Conservation (phyloP, 2,888 invertebrate species). For the Caradrina kadenii region DNA sequence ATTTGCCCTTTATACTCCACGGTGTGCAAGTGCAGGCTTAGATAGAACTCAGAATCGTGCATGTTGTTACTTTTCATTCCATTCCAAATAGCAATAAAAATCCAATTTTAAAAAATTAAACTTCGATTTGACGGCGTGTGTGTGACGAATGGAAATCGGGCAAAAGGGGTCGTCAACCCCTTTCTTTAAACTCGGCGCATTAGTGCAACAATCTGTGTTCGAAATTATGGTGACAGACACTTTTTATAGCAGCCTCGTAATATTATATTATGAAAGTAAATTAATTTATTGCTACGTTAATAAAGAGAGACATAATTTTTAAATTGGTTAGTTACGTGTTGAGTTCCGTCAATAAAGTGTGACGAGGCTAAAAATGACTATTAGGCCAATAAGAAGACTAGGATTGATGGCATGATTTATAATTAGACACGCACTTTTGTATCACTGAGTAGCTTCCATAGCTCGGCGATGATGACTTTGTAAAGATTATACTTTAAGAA, state of each 20-base stretch:
- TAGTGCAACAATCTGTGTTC: slow-evolving; percentile 88
- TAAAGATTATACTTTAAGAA: slow-evolving; percentile 8
- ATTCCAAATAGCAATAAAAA: slow-evolving; percentile 83
- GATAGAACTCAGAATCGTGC: slow-evolving; percentile 42
- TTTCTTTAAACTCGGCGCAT: slow-evolving; percentile 80
- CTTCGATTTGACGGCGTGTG: slow-evolving; percentile 86
- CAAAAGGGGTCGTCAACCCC: slow-evolving; percentile 85
- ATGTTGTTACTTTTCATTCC: slow-evolving; percentile 73
- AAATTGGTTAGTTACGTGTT: slow-evolving; percentile 73
- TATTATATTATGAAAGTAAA: slow-evolving; percentile 83
- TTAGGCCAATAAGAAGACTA: slow-evolving; percentile 60
- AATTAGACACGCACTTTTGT: slow-evolving; percentile 52
- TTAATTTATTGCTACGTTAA: slow-evolving; percentile 86
- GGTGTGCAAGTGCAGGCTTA: slow-evolving; percentile 13
- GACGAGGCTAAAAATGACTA: slow-evolving; percentile 65
- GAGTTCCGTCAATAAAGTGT: slow-evolving; percentile 66
- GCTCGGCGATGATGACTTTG: slow-evolving; percentile 15
- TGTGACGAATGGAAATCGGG: slow-evolving; percentile 86
- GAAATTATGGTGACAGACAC: slow-evolving; percentile 87
- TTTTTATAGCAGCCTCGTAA: slow-evolving; percentile 82
- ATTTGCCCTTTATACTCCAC: not conserved
- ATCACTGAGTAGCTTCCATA: slow-evolving; percentile 15
- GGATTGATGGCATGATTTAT: slow-evolving; percentile 60
- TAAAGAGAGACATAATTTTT: slow-evolving; percentile 79
- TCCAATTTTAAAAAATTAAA: slow-evolving; percentile 88